Evolutionary conservation across 64 coral and sea anemone genomes (phyloP).

Genomic region (Montipora capricornis): DNA sequence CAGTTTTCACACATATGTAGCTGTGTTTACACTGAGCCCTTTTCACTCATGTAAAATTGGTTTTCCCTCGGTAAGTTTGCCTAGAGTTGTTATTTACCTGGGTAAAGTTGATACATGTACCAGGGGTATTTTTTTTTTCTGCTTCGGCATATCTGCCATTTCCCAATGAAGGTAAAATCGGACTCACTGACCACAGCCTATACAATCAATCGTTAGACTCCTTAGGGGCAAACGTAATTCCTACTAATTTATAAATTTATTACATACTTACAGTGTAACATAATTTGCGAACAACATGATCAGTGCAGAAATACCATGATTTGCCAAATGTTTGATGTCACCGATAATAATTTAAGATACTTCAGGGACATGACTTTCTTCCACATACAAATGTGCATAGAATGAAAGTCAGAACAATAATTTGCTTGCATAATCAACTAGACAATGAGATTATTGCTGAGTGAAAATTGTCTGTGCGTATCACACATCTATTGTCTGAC

Average conservation of each 20-base stretch:
- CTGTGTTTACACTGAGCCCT: not conserved
- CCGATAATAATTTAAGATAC: not conserved
- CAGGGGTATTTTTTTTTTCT: not conserved
- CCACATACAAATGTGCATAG: too few relatives aligned
- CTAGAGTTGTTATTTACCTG: too few relatives aligned
- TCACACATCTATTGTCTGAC: not conserved
- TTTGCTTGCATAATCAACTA: not conserved
- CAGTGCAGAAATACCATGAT: not conserved
- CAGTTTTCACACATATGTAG: not conserved
- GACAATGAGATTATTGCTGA: not conserved
- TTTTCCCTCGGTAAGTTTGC: not conserved
- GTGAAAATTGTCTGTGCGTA: not conserved
- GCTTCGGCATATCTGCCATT: not conserved
- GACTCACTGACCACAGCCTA: too few relatives aligned
- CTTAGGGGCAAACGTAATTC: not conserved
- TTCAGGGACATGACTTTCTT: not conserved
- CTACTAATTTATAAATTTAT: too few relatives aligned
- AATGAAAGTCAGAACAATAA: too few relatives aligned
- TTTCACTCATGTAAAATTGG: not conserved
- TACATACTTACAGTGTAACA: too few relatives aligned
- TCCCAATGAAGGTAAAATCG: not conserved
- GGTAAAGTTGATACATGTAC: not conserved
- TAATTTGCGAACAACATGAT: not conserved
- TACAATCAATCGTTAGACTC: not conserved
- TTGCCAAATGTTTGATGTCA: constrained; percentile 8